Percentiles rank a stretch among this genome's conserved stretches.
phyloP scores from a whole-genome alignment of 2,797 vertebrate genomes.

The Coregonus suidteri region DNA sequence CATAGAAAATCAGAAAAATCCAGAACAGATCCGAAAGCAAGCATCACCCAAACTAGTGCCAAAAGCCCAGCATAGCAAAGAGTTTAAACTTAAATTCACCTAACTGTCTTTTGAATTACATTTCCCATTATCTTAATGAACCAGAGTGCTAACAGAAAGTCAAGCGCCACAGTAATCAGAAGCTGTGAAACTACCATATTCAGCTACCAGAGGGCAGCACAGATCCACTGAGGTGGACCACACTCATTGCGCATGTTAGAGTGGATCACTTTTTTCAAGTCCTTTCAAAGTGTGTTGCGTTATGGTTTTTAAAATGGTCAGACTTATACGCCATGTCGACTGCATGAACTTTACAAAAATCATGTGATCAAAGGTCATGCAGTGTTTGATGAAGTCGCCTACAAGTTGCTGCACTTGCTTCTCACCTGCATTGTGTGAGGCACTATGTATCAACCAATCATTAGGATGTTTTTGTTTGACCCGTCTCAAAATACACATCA shows the following conservation, averaged over 20 bases:
- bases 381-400: too few relatives aligned
- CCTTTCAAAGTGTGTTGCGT: too few relatives aligned
- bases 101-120: neutral
- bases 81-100: neutral
- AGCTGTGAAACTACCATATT: neutral
- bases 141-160: neutral
- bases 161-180: neutral
- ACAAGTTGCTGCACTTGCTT: too few relatives aligned
- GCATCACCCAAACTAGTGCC: conserved; percentile 62
- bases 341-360: too few relatives aligned
- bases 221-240: neutral
- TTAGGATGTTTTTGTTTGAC: too few relatives aligned
- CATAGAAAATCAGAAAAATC: conserved; percentile 46
- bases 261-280: neutral
- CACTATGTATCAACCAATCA: too few relatives aligned
- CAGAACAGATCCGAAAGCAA: conserved; percentile 65
- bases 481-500: too few relatives aligned
- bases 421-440: too few relatives aligned
- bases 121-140: neutral
- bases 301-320: too few relatives aligned
- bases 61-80: conserved; percentile 54
- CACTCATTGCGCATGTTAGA: neutral
- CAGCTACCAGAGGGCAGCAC: conserved; percentile 24
- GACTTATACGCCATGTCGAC: too few relatives aligned
- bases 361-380: too few relatives aligned